Conservation (phyloP, 2,113 vertebrate species). For the Corythaixoides concolor region DNA sequence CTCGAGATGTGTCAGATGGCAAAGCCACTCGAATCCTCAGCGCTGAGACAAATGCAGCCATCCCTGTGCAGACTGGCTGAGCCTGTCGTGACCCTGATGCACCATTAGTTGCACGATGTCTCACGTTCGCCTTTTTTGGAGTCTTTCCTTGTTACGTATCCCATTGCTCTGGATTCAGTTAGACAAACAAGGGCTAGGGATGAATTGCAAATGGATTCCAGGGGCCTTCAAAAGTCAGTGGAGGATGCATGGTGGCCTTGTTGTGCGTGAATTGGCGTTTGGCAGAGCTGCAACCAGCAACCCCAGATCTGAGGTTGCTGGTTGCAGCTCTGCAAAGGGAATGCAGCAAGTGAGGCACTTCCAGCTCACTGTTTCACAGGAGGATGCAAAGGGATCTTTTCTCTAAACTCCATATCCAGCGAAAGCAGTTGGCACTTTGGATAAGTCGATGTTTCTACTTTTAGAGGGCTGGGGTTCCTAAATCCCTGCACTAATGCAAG, state of each 20-base stretch:
- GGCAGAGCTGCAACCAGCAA: not conserved
- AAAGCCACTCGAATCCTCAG: not conserved
- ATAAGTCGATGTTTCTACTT: not conserved
- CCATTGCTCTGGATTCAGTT: not conserved
- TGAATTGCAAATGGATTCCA: not conserved
- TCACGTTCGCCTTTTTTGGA: rapidly evolving
- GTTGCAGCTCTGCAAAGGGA: not conserved
- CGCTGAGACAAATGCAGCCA: not conserved
- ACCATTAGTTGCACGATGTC: rapidly evolving
- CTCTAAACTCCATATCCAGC: not conserved
- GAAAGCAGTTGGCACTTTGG: not conserved
- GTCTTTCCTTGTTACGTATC: not conserved
- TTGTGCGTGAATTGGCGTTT: not conserved
- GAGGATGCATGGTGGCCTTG: too few relatives aligned
- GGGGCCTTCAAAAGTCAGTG: not conserved
- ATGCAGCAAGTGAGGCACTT: not conserved
- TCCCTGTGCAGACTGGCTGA: not conserved
- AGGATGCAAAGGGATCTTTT: not conserved
- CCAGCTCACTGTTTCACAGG: not conserved
- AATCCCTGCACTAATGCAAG: not conserved
- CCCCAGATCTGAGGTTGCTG: not conserved
- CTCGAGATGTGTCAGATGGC: not conserved
- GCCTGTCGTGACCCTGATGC: not conserved
- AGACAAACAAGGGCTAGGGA: not conserved
- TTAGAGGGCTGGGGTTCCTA: not conserved